Evolutionary conservation across 1,140 invertebrate species (phyloP).

Genomic region (Drosophila subobscura): DNA sequence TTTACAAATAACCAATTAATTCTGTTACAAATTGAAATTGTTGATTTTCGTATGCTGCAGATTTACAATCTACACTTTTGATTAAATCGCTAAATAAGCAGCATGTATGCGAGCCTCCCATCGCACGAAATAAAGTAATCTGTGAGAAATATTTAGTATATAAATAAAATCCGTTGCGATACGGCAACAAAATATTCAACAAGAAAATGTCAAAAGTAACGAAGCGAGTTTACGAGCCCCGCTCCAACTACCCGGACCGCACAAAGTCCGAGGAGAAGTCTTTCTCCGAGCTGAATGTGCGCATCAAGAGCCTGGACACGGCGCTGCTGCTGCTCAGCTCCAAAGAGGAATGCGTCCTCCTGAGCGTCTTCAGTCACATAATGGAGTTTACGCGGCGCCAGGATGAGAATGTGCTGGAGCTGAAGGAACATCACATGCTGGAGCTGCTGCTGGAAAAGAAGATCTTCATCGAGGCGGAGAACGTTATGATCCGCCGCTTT

Average conservation of each 20-base stretch:
- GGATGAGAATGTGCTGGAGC: constrained; percentile 56
- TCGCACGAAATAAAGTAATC: no score
- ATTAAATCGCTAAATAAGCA: no score
- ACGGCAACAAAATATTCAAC: constrained; percentile 3
- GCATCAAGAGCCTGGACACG: constrained; percentile 56
- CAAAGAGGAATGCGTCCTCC: constrained; percentile 59
- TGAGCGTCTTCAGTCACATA: constrained; percentile 62
- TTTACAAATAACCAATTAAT: no score
- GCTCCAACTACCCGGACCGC: constrained; percentile 62
- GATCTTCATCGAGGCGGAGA: constrained; percentile 52
- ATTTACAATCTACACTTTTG: no score
- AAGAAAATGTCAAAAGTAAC: constrained; percentile 53
- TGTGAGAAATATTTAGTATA: background rate
- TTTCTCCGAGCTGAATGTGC: constrained; percentile 56
- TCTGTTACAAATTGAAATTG: no score
- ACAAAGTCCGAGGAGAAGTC: constrained; percentile 51
- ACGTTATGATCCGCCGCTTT: constrained; percentile 61
- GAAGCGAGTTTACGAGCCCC: constrained; percentile 64
- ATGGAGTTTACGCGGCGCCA: constrained; percentile 64
- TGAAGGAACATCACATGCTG: constrained; percentile 49
- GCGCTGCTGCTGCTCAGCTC: constrained; percentile 64
- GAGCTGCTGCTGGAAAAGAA: constrained; percentile 59
- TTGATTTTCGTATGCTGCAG: no score
- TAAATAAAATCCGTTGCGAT: background rate
- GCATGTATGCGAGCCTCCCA: no score